A percentile compares a stretch with the other conserved stretches of the same genome.
These are phyloP conservation scores for Pachydiplax longipennis DNA, from an alignment of 2,888 invertebrate genomes.

Conservation along the genomic window DNA sequence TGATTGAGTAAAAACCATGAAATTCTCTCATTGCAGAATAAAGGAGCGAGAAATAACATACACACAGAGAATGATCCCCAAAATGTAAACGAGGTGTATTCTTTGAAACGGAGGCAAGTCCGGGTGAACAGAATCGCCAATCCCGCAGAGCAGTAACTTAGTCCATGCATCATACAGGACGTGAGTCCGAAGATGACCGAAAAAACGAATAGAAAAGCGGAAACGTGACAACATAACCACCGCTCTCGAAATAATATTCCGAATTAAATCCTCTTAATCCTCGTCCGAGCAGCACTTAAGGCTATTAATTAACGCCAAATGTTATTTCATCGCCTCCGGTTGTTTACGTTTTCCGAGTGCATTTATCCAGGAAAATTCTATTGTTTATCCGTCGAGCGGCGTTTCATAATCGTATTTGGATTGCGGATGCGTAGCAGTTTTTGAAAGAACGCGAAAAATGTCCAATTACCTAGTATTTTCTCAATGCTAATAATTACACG, in stretches of 20 bases:
- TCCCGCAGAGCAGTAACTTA: no score
- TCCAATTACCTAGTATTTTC: constrained; percentile 16
- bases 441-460: neutral
- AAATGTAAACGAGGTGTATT: no score
- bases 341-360: neutral
- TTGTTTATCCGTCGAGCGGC: constrained; percentile 21
- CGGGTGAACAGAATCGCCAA: no score
- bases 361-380: neutral
- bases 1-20: no score
- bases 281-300: neutral
- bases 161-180: no score
- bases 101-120: no score
- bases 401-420: constrained; percentile 32
- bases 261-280: neutral
- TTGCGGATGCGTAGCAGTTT: neutral
- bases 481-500: constrained; percentile 2
- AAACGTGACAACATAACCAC: neutral
- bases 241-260: neutral
- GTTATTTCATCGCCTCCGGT: constrained; percentile 10
- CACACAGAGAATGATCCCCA: no score
- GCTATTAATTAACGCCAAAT: constrained; percentile 15
- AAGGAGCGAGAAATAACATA: no score
- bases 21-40: no score
- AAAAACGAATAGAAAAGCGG: no score
- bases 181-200: no score